These are phyloP conservation scores for Lates calcarifer DNA, from an alignment of 2,113 vertebrate genomes.

Conservation along the genomic window DNA sequence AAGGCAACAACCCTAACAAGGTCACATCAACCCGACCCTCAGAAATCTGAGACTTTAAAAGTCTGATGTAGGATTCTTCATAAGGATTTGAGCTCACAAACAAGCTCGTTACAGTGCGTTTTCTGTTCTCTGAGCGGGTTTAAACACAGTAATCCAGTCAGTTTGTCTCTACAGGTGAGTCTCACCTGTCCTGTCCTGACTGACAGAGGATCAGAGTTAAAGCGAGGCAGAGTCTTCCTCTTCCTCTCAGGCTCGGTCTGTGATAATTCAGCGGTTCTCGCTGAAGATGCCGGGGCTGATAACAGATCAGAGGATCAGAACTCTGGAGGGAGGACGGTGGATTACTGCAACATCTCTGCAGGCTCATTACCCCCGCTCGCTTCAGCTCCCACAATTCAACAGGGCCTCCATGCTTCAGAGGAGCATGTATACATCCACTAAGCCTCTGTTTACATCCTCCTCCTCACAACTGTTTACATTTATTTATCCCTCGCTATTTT, in stretches of 20 bases:
- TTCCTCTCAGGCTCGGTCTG: not conserved
- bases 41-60: no score
- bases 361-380: constrained; percentile 52
- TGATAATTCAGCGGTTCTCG: not conserved
- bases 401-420: constrained; percentile 49
- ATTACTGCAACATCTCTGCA: constrained; percentile 28
- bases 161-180: not conserved
- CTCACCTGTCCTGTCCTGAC: not conserved
- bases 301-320: constrained; percentile 15
- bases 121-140: no score
- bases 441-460: constrained; percentile 54
- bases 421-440: constrained; percentile 29
- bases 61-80: no score
- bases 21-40: no score
- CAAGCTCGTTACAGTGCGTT: no score
- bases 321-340: not conserved
- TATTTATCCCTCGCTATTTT: constrained; percentile 47
- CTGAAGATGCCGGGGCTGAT: constrained; percentile 16
- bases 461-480: constrained; percentile 61
- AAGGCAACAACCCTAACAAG: no score
- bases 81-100: no score
- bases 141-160: not conserved
- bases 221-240: not conserved
- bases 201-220: not conserved
- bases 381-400: constrained; percentile 37